phyloP scores from a whole-genome alignment of 2,797 vertebrate genomes.

The Glossophaga mutica region DNA sequence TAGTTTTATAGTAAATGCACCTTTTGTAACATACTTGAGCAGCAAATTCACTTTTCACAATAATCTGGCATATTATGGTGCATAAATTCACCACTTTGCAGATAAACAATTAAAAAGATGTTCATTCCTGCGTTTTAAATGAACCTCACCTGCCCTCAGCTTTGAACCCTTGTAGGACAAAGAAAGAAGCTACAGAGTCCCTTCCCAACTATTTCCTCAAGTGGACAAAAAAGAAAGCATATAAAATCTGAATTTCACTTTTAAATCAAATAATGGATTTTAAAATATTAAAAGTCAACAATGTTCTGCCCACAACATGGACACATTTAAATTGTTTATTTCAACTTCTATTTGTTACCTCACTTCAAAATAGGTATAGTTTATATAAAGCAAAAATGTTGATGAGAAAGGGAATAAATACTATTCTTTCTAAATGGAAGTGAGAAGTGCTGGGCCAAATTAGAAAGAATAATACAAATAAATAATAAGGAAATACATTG shows the following conservation, averaged over 20 bases:
- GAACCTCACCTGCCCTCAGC: not conserved
- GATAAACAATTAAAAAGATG: not conserved
- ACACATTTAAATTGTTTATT: not conserved
- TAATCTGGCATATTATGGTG: not conserved
- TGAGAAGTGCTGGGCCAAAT: not conserved
- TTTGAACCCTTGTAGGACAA: not conserved
- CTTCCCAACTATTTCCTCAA: not conserved
- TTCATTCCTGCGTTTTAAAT: not conserved
- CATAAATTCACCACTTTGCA: not conserved
- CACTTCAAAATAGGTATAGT: not conserved
- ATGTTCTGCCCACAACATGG: not conserved
- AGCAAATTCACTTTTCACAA: not conserved
- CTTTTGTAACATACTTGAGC: fast-evolving
- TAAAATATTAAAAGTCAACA: not conserved
- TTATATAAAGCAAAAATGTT: not conserved
- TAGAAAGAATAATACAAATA: not conserved
- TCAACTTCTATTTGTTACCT: not conserved
- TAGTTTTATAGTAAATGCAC: not conserved
- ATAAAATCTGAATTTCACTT: not conserved
- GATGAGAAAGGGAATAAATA: not conserved
- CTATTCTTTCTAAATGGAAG: not conserved
- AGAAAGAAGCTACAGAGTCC: not conserved
- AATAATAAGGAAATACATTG: not conserved
- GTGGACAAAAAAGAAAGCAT: not conserved
- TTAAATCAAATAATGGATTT: not conserved